Evolutionary conservation across 2,113 vertebrate genomes (phyloP), one percentile per base, ranked within the genome.

Genomic region (Vidua macroura): DNA sequence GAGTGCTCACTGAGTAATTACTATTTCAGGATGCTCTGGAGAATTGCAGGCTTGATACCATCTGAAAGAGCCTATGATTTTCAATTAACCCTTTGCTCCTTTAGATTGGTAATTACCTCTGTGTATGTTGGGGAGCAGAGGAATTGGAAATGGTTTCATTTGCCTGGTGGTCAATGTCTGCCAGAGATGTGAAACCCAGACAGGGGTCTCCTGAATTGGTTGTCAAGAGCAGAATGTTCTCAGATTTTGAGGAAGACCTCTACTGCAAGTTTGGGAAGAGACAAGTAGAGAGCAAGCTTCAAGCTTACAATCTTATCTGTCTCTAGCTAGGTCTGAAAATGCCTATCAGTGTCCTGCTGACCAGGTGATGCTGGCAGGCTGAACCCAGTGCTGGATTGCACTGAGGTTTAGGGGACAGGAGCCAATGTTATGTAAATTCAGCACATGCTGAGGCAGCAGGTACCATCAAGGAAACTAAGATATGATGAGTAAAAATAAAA

Each of bases 1-100:
- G 95, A 95, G 51, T 78, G 46, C 59, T 96, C 74, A 83, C 51
- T 80, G 64, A 85, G 63, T 96, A 93, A 96, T 96, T 93, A 85
- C 59, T 24, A 46, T 92, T 93, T 95, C 86, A 77, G 53, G 67
- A 70, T 84, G 43, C 92, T 85, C 58, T 79, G 73, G 86, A 88
- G 94, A 88, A 66, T 46, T 68, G 30, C 31, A 79, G 51, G n/a
- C 72, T 90, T 93, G 69, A 78, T 96, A 83, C 39, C 39, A 67
- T 86, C 59, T 70, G 80, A 96, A 88, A 82, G 33, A 86, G 53
- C 14, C 82, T 79, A 44, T 80, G 86, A 83, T 96, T 93, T 96
- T 91, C 91, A 93, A 88, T 94, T 93, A 97, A 82, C 41, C 83
- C 73, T 77, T 93, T 92, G 66, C 44, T 95, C 69, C 51, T 92